Evolutionary conservation across 2,113 vertebrate genomes (phyloP), one percentile per base, ranked within the genome.

Genomic region (Oncorhynchus mykiss): DNA sequence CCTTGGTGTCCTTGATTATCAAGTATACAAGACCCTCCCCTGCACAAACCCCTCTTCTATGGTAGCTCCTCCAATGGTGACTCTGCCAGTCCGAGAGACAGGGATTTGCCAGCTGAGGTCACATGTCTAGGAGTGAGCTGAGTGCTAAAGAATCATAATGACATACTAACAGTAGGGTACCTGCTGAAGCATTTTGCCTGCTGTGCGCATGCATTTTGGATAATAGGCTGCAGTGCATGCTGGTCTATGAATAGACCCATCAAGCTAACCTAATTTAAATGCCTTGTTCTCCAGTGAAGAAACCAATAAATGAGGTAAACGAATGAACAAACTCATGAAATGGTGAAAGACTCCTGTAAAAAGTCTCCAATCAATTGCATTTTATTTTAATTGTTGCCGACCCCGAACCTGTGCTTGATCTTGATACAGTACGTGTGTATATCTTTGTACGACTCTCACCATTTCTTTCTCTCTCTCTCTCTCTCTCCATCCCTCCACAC

Each of bases 221-320:
- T 74, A 22, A 34, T 73, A 70, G 11, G 66, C 67, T 82, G 67
- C 76, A 18, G 62, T 76, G 88, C 89, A 89, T 90, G 88, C 72
- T 76, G 22, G 60, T 78, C 65, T 78, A 62, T 71, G 39, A 73
- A 8, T 34, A 45, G 18, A 11, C 31, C 54, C 72, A 51, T 84
- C 70, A 27, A 49, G 45, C 67, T 72, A 78, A 75, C 18, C 13
- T 31, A 27, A 27, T 11, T 27, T 24, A 13, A 14, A 14, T 66
- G 64, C 24, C n/a, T 65, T 29, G 13, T 4, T 57, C 18, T 57
- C 3, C 16, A 16, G 18, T 6, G 14, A 62, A 22, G 18, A 2
- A 27, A 34, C 27, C 5, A 67, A 34, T 18, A 3, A 31, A 18
- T 67, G 1, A 24, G 12, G 25, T 62, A 62, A 24, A 64, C 60